Conservation (phyloP, 2,888 invertebrate genomes). For the Drosophila algonquin region DNA sequence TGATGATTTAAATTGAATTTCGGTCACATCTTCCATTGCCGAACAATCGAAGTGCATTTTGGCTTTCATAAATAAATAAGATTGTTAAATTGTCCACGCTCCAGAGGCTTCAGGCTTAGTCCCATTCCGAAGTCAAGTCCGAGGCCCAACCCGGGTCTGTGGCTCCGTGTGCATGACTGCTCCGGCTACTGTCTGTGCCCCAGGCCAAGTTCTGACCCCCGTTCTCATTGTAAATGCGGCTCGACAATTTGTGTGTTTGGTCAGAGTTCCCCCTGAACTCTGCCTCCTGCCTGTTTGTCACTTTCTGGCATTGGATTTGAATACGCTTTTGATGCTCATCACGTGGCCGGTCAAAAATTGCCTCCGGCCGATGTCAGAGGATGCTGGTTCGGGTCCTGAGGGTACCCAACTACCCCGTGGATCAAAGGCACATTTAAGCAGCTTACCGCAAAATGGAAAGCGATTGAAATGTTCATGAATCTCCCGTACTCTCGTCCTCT, state of each 20-base stretch:
- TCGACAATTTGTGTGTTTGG: slow-evolving; percentile 19
- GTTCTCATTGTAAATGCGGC: slow-evolving; percentile 16
- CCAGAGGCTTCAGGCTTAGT: slow-evolving; percentile 8
- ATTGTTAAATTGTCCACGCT: slow-evolving; percentile 70
- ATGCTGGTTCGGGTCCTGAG: slow-evolving; percentile 16
- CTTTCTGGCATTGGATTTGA: slow-evolving; percentile 61
- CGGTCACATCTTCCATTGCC: slow-evolving; percentile 59
- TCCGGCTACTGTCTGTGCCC: neutral
- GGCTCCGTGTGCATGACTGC: slow-evolving; percentile 27
- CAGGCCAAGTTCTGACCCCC: neutral
- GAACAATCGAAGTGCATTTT: slow-evolving; percentile 64
- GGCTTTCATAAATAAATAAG: slow-evolving; percentile 73
- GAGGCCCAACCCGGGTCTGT: slow-evolving; percentile 7
- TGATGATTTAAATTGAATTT: slow-evolving; percentile 58
- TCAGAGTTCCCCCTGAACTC: slow-evolving; percentile 15
- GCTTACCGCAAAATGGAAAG: slow-evolving; percentile 67
- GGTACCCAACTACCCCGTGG: slow-evolving; percentile 33
- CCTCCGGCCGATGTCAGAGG: slow-evolving; percentile 6
- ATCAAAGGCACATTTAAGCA: slow-evolving; percentile 71
- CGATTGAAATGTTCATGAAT: slow-evolving; percentile 68
- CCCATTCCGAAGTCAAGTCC: slow-evolving; percentile 11
- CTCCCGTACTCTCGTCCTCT: neutral
- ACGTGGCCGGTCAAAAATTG: slow-evolving; percentile 52
- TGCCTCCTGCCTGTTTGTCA: slow-evolving; percentile 60
- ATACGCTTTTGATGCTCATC: slow-evolving; percentile 70